Percentiles rank a stretch among this genome's conserved stretches.
Evolutionary conservation across 2,113 vertebrate genomes (phyloP).

Genomic region (Macrotus californicus): DNA sequence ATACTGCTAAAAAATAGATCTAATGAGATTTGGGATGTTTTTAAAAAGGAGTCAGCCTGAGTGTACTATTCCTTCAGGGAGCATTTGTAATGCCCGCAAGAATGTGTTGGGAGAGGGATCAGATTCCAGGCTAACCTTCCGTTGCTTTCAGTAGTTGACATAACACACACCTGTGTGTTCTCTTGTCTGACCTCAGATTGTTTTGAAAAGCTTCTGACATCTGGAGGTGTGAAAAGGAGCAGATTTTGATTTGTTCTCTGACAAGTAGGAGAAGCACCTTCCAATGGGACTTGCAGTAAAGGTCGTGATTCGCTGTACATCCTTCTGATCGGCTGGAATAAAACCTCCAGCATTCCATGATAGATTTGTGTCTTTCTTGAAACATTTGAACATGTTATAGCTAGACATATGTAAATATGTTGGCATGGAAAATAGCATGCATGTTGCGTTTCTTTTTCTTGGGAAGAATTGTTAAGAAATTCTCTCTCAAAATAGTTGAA

Average conservation of each 20-base stretch:
- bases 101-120: constrained; percentile 77
- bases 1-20: constrained; percentile 65
- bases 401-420: background rate
- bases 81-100: constrained; percentile 78
- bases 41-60: constrained; percentile 75
- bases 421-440: background rate
- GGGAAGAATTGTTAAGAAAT: background rate
- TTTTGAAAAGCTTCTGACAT: constrained; percentile 77
- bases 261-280: background rate
- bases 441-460: background rate
- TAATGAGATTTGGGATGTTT: constrained; percentile 73
- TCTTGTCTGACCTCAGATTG: constrained; percentile 75
- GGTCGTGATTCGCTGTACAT: background rate
- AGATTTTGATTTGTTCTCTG: constrained; percentile 67
- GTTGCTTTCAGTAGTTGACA: constrained; percentile 70
- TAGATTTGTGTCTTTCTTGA: background rate
- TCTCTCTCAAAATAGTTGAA: background rate
- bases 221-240: constrained; percentile 71
- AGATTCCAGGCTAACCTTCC: constrained; percentile 68
- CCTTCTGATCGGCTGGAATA: background rate
- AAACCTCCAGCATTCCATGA: background rate
- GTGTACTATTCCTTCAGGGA: constrained; percentile 78
- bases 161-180: constrained; percentile 81
- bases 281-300: background rate
- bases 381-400: background rate